These are phyloP conservation scores for Conomelus anceps DNA, from an alignment of 2,888 invertebrate genomes.

Conservation along the genomic window DNA sequence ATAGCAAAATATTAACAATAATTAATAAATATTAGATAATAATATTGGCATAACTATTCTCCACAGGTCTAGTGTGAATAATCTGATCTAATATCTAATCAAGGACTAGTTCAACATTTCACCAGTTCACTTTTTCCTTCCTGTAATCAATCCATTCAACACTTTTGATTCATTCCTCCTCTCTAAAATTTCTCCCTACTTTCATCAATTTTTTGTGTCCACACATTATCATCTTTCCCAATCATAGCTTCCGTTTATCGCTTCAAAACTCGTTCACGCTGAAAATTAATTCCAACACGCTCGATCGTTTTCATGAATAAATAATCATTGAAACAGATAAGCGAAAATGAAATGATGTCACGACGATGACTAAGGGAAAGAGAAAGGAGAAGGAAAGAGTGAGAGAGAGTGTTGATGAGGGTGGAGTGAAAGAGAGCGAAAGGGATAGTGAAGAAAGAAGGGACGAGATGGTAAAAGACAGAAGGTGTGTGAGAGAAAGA, in stretches of 20 bases:
- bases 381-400: neutral
- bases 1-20: too few species aligned
- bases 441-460: neutral
- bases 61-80: too few species aligned
- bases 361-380: neutral
- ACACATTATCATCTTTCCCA: neutral
- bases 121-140: too few species aligned
- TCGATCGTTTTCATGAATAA: neutral
- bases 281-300: neutral
- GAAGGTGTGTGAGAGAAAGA: neutral
- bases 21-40: too few species aligned
- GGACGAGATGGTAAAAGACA: neutral
- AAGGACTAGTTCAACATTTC: too few species aligned
- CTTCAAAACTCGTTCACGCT: neutral
- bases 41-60: too few species aligned
- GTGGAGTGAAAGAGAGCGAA: neutral
- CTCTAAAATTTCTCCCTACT: neutral
- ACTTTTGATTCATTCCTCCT: neutral
- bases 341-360: neutral
- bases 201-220: neutral
- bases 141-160: neutral
- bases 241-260: neutral
- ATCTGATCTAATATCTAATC: too few species aligned
- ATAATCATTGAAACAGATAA: neutral
- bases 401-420: neutral